Percentiles rank a stretch among this genome's conserved stretches.
Conservation (phyloP, 2,888 invertebrate species). For the Meteorus cinctellus region DNA sequence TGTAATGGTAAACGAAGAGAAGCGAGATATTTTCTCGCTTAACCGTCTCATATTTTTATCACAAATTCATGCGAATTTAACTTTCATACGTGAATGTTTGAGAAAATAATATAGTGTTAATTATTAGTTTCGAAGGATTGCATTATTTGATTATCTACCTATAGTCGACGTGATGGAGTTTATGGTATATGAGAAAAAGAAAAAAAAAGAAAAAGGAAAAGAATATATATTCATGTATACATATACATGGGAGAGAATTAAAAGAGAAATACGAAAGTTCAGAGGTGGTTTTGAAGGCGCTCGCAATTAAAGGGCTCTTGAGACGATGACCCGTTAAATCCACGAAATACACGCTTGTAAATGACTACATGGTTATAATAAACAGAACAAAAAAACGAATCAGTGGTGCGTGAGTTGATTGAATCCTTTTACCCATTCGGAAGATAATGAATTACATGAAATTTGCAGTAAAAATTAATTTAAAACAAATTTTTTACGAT, state of each 20-base stretch:
- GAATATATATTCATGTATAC: background rate
- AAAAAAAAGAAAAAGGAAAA: too few relatives aligned
- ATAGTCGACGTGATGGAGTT: conserved; percentile 10
- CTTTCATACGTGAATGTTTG: conserved; percentile 5
- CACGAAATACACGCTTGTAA: conserved; percentile 5
- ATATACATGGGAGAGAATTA: conserved; percentile 18
- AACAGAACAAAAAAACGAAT: background rate
- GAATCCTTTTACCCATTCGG: background rate
- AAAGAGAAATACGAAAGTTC: conserved; percentile 14
- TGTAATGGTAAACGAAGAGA: conserved; percentile 24
- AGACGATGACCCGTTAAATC: conserved; percentile 1
- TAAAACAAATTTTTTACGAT: conserved; percentile 2
- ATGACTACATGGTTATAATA: conserved; percentile 3
- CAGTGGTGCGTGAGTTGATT: background rate
- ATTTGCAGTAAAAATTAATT: conserved; percentile 5
- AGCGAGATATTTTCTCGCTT: conserved; percentile 29
- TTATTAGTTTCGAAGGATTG: conserved; percentile 31
- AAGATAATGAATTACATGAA: conserved; percentile 5
- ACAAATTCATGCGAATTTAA: conserved; percentile 28
- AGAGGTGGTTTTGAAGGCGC: conserved; percentile 12
- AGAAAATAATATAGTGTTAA: conserved; percentile 28
- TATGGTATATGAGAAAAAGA: background rate
- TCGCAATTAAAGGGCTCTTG: conserved; percentile 14
- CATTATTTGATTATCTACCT: conserved; percentile 33
- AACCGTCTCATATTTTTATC: conserved; percentile 26